A percentile compares a stretch with the other conserved stretches of the same genome.
These are phyloP conservation scores for Heteractis magnifica DNA, from an alignment of 92 coral and sea anemone species.

Conservation along the genomic window DNA sequence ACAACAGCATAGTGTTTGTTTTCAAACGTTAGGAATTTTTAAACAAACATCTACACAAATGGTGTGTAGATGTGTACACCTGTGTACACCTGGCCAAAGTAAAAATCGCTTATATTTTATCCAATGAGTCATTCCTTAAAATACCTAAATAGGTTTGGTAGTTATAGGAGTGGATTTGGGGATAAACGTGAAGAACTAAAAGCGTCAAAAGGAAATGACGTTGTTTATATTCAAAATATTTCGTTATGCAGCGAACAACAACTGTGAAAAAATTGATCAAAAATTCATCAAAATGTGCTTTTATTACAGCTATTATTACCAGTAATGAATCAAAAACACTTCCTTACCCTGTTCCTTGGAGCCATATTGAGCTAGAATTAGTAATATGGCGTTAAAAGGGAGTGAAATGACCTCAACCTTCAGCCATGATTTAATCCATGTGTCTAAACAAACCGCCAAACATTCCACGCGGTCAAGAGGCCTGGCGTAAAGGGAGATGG, in stretches of 20 bases:
- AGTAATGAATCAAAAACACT: background rate
- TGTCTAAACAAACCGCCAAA: conserved; percentile 38
- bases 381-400: conserved; percentile 7
- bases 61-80: too few relatives aligned
- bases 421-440: conserved; percentile 20
- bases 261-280: background rate
- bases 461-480: conserved; percentile 29
- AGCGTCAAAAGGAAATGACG: conserved; percentile 3
- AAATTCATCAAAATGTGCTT: background rate
- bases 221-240: conserved; percentile 9
- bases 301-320: background rate
- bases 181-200: background rate
- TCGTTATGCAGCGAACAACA: conserved; percentile 2
- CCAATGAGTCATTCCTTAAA: background rate
- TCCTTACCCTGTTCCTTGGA: conserved; percentile 26
- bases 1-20: background rate
- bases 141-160: background rate
- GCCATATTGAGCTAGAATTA: conserved; percentile 7
- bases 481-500: conserved; percentile 36
- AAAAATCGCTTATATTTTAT: background rate
- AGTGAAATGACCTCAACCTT: background rate
- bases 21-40: background rate
- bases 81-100: too few relatives aligned
- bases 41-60: background rate
- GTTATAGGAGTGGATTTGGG: background rate